Evolutionary conservation across 2,113 vertebrate species (phyloP).

Genomic region (Nothoprocta perdicaria): DNA sequence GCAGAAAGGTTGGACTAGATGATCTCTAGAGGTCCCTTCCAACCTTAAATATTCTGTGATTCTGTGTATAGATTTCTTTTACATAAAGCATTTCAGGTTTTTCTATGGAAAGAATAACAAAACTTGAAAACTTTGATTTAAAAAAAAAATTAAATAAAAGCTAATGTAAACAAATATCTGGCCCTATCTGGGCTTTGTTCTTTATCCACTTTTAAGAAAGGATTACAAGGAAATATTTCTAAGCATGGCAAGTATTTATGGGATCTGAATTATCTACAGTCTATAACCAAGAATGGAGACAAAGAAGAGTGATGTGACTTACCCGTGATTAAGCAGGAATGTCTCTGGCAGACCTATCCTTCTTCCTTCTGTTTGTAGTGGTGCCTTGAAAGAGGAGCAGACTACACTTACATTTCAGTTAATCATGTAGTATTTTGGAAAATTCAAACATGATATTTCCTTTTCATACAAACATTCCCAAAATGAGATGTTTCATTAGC

Average conservation of each 20-base stretch:
- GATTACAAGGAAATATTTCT: neutral
- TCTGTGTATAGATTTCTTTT: neutral
- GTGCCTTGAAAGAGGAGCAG: neutral
- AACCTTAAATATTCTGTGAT: too few species aligned
- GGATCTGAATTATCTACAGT: neutral
- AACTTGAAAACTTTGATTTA: neutral
- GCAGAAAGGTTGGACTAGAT: too few species aligned
- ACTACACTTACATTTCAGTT: neutral
- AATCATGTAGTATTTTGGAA: neutral
- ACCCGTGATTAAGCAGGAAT: neutral
- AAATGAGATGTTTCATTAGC: neutral
- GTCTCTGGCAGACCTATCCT: neutral
- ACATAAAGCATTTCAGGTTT: neutral
- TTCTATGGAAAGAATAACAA: neutral
- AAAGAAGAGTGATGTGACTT: neutral
- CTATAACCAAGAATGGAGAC: slow-evolving; percentile 59
- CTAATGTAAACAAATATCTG: neutral
- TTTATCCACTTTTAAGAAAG: neutral
- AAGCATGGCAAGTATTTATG: neutral
- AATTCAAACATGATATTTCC: neutral
- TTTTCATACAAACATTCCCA: neutral
- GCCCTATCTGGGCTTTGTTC: neutral
- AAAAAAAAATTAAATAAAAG: neutral
- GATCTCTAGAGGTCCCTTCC: too few species aligned
- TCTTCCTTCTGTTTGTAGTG: neutral